Evolutionary conservation across 1,140 invertebrate species (phyloP).

Genomic region (Leptoteleia sp.): DNA sequence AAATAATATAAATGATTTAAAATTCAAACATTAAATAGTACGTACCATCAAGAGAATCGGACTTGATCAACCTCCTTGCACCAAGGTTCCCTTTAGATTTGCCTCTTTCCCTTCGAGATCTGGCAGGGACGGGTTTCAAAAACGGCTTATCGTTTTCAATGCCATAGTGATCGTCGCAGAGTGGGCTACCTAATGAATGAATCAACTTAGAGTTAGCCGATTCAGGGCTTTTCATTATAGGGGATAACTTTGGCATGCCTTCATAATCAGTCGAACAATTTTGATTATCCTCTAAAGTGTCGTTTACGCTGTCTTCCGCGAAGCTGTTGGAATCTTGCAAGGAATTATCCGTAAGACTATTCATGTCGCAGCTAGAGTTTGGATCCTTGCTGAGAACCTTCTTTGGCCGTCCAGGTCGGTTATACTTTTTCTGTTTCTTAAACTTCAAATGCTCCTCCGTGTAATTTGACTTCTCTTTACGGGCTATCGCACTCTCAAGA

Average conservation of each 20-base stretch:
- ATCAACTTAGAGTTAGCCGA: constrained; percentile 66
- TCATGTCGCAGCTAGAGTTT: constrained; percentile 45
- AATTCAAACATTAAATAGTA: no score
- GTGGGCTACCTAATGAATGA: constrained; percentile 68
- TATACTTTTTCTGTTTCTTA: constrained; percentile 76
- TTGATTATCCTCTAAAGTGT: constrained; percentile 66
- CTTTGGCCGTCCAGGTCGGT: constrained; percentile 76
- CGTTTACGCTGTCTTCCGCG: constrained; percentile 38
- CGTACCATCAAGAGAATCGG: constrained; percentile 73
- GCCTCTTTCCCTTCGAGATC: constrained; percentile 71
- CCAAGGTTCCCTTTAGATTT: constrained; percentile 66
- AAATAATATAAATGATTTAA: no score
- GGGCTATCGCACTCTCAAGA: constrained; percentile 80
- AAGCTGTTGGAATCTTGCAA: constrained; percentile 64
- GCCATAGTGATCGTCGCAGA: constrained; percentile 68
- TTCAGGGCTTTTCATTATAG: constrained; percentile 75
- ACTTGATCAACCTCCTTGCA: constrained; percentile 73
- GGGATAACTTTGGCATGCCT: constrained; percentile 80
- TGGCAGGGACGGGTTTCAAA: constrained; percentile 72
- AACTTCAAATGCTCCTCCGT: constrained; percentile 76
- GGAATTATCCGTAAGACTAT: constrained; percentile 61
- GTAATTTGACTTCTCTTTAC: constrained; percentile 80
- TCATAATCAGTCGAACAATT: constrained; percentile 73
- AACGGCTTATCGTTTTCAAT: constrained; percentile 76
- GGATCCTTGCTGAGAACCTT: constrained; percentile 65